Evolutionary conservation across 2,113 vertebrate genomes (phyloP).

Genomic region (Misgurnus anguillicaudatus): DNA sequence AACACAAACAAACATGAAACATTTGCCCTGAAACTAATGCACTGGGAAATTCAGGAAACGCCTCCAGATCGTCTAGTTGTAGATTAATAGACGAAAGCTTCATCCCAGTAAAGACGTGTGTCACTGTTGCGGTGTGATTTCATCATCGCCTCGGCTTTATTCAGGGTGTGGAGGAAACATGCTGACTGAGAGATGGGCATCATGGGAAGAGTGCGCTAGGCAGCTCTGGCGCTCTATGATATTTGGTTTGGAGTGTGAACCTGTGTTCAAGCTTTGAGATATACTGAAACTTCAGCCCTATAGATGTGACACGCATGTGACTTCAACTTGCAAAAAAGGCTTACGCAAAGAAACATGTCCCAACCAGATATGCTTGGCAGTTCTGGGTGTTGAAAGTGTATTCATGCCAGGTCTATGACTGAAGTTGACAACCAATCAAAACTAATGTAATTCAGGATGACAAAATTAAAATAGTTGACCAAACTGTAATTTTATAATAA

Average conservation of each 20-base stretch:
- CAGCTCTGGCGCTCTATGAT: neutral
- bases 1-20: neutral
- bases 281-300: neutral
- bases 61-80: neutral
- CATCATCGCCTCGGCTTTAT: constrained; percentile 2
- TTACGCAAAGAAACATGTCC: no score
- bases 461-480: no score
- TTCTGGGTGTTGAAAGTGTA: no score
- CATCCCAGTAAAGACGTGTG: neutral
- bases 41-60: neutral
- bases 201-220: neutral
- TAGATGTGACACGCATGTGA: neutral
- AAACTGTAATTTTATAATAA: no score
- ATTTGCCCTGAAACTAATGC: neutral
- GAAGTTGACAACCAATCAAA: no score
- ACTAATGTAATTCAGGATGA: no score
- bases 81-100: neutral
- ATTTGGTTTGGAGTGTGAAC: neutral
- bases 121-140: constrained; percentile 19
- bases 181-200: neutral
- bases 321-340: no score
- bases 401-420: no score
- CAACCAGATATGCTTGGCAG: no score
- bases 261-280: neutral
- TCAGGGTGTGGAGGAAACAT: constrained; percentile 10